phyloP scores from a whole-genome alignment of 2,797 vertebrate species.

The Steatocranus sp. region DNA sequence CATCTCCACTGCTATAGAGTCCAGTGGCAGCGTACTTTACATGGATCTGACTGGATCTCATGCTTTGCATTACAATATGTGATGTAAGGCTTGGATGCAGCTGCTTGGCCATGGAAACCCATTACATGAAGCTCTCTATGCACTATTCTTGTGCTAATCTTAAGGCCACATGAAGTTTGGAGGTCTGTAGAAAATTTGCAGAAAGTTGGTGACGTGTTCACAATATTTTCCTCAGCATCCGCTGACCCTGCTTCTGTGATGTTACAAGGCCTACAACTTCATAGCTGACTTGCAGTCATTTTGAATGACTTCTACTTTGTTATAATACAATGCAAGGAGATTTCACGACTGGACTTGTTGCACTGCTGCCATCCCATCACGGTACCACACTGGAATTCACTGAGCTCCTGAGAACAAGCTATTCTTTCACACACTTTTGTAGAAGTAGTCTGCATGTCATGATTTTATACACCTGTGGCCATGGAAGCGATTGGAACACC shows the following conservation, averaged over 20 bases:
- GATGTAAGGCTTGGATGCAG: neutral
- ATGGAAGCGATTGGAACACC: neutral
- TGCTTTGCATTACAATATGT: neutral
- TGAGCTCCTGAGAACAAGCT: no score
- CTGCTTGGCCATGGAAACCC: neutral
- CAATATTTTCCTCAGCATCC: neutral
- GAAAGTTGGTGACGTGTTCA: neutral
- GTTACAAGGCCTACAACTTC: neutral
- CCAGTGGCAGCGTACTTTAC: neutral
- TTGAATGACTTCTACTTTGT: no score
- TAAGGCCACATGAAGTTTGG: neutral
- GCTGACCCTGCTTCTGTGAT: neutral
- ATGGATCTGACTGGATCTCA: neutral
- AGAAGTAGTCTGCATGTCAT: neutral
- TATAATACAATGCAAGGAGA: no score
- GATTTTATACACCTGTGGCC: neutral
- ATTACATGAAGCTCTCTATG: neutral
- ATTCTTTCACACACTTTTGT: neutral
- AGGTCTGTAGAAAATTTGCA: neutral
- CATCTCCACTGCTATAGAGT: neutral
- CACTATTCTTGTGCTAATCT: neutral
- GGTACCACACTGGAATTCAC: no score
- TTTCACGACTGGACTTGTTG: no score
- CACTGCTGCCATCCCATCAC: no score
- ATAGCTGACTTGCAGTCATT: neutral